phyloP scores from a whole-genome alignment of 2,113 vertebrate species.

The Pipra filicauda region DNA sequence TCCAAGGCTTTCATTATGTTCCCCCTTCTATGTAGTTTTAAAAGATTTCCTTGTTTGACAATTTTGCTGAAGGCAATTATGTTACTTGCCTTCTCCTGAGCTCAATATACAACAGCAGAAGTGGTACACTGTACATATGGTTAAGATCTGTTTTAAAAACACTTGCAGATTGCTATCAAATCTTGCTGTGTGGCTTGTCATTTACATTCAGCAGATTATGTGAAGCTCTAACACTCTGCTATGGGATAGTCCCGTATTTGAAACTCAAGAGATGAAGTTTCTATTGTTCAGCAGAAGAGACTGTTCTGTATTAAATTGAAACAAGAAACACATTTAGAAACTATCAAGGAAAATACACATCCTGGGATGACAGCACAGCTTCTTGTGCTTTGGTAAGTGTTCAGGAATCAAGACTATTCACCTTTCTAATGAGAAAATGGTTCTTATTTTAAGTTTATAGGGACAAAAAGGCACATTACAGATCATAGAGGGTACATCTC shows the following conservation, averaged over 20 bases:
- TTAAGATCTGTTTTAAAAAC: conserved; percentile 13
- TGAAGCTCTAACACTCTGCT: neutral
- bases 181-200: neutral
- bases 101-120: conserved; percentile 4
- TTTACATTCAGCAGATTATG: neutral
- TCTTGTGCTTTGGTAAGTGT: neutral
- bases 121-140: neutral
- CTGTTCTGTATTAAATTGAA: neutral
- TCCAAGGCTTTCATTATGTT: neutral
- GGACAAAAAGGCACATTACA: neutral
- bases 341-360: neutral
- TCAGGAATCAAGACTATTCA: neutral
- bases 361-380: neutral
- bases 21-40: neutral
- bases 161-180: neutral
- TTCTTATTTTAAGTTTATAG: neutral
- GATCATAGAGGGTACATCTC: neutral
- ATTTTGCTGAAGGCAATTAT: conserved; percentile 42
- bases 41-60: conserved; percentile 39
- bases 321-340: neutral
- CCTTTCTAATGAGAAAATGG: neutral
- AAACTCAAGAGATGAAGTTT: neutral
- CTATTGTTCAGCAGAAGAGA: neutral
- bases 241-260: neutral
- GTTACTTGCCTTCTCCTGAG: conserved; percentile 24